phyloP scores from a whole-genome alignment of 2,888 invertebrate species.

The Platypus cylindrus region DNA sequence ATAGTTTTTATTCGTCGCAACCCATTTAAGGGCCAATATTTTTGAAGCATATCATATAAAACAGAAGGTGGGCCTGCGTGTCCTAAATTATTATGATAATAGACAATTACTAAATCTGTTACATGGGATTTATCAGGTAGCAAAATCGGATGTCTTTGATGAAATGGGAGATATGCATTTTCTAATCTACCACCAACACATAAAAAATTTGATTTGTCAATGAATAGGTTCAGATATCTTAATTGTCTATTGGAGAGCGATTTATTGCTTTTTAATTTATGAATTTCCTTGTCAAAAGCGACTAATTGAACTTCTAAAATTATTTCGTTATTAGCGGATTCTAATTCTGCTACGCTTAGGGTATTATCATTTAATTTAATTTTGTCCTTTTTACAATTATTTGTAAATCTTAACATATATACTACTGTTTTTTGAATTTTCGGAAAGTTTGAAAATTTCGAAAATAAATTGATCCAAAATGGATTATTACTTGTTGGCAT shows the following conservation, averaged over 20 bases:
- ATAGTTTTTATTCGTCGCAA: slow-evolving; percentile 10
- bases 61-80: slow-evolving; percentile 15
- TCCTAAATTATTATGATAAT: slow-evolving; percentile 8
- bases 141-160: slow-evolving; percentile 11
- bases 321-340: slow-evolving; percentile 1
- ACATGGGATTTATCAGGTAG: slow-evolving; percentile 10
- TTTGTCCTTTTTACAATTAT: slow-evolving; percentile 1
- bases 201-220: too few relatives aligned
- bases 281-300: slow-evolving; percentile 6
- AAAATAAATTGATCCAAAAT: too few relatives aligned
- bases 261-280: slow-evolving; percentile 8
- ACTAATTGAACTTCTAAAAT: slow-evolving; percentile 7
- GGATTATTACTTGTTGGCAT: too few relatives aligned
- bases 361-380: not conserved
- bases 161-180: slow-evolving; percentile 7
- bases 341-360: slow-evolving; percentile 6
- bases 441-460: slow-evolving; percentile 2
- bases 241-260: slow-evolving; percentile 6
- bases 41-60: slow-evolving; percentile 11
- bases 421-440: slow-evolving; percentile 1
- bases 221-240: slow-evolving; percentile 11
- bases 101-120: slow-evolving; percentile 5
- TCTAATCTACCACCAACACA: too few relatives aligned
- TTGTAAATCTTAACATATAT: slow-evolving; percentile 3
- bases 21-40: slow-evolving; percentile 14